These are phyloP conservation scores for Rhabdornis inornatus DNA, from an alignment of 2,113 vertebrate genomes.

Conservation along the genomic window DNA sequence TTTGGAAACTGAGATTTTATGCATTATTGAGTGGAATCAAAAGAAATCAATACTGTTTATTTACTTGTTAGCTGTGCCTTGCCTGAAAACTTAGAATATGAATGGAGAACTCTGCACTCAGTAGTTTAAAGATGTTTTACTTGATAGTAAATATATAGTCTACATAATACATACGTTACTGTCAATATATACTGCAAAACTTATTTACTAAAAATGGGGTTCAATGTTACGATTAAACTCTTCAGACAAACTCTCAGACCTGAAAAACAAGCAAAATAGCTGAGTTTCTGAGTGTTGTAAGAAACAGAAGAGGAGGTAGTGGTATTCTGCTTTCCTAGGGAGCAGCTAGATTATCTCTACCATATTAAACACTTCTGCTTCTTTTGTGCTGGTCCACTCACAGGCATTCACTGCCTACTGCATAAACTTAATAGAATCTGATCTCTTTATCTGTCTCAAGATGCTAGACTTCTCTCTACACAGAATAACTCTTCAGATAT, in stretches of 20 bases:
- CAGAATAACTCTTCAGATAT: background rate
- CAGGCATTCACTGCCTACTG: background rate
- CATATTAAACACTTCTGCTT: background rate
- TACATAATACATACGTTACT: background rate
- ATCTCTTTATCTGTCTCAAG: background rate
- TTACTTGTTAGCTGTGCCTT: background rate
- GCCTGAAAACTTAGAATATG: background rate
- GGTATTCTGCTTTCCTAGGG: background rate
- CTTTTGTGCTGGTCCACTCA: background rate
- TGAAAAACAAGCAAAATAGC: background rate
- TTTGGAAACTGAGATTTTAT: background rate
- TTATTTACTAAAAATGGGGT: background rate
- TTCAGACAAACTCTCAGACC: background rate
- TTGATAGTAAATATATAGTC: background rate
- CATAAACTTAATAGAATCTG: background rate
- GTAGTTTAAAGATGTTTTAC: background rate
- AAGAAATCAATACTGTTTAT: background rate
- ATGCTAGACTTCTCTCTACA: background rate
- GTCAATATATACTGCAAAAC: background rate
- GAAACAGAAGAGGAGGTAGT: background rate
- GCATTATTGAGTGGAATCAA: background rate
- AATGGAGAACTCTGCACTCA: background rate
- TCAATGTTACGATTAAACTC: background rate
- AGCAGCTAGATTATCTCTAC: background rate
- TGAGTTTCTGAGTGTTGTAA: background rate